Percentiles rank a stretch among this genome's conserved stretches.
Evolutionary conservation across 2,888 invertebrate genomes (phyloP).

Genomic region (Panorpa germanica): DNA sequence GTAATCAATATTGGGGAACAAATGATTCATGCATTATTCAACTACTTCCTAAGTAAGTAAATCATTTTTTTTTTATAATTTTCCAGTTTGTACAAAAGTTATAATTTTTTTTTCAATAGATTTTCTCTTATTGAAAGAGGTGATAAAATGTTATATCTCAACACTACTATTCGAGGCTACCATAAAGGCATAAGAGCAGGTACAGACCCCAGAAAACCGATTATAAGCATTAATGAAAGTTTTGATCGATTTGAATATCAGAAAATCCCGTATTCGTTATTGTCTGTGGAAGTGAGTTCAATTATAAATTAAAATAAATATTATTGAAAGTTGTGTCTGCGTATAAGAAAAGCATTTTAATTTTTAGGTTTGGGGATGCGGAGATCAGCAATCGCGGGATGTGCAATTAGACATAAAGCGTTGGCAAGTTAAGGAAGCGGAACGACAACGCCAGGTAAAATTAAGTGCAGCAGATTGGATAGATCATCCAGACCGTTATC

Average conservation of each 20-base stretch:
- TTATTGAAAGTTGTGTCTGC: conserved; percentile 6
- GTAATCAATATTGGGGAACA: conserved; percentile 67
- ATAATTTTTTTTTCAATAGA: conserved; percentile 18
- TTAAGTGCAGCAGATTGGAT: conserved; percentile 82
- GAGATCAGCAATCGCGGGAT: conserved; percentile 56
- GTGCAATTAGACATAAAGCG: conserved; percentile 77
- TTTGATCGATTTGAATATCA: conserved; percentile 51
- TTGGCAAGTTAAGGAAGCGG: conserved; percentile 80
- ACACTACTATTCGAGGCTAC: conserved; percentile 66
- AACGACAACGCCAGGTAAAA: conserved; percentile 70
- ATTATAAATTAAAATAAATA: conserved; percentile 9
- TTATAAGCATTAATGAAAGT: conserved; percentile 51
- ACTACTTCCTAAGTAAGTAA: conserved; percentile 45
- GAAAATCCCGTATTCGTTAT: conserved; percentile 42
- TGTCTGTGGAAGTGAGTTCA: conserved; percentile 36
- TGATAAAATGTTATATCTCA: conserved; percentile 66
- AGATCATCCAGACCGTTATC: conserved; percentile 86
- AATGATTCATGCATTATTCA: conserved; percentile 63
- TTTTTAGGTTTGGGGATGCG: conserved; percentile 67
- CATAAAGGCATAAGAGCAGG: conserved; percentile 72
- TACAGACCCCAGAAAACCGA: conserved; percentile 55
- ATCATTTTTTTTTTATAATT: neutral
- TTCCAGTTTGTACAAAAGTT: neutral
- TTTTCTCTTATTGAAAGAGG: conserved; percentile 39
- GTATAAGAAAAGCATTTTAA: conserved; percentile 6